Conservation (phyloP, 2,113 vertebrate species). For the Notarius quadriscutis region DNA sequence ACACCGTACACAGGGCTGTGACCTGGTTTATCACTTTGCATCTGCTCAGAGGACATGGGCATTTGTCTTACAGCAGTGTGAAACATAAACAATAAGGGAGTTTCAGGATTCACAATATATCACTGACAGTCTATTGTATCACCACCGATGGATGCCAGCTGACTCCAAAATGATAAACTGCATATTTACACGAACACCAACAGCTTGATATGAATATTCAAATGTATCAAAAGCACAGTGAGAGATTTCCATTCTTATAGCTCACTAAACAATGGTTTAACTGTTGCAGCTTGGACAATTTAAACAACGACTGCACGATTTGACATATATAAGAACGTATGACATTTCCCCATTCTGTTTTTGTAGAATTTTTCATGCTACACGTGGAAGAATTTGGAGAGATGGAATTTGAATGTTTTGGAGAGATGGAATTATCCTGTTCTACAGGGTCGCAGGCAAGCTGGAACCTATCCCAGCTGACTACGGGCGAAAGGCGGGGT, state of each 20-base stretch:
- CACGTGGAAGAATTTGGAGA: background rate
- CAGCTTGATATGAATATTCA: slow-evolving; percentile 51
- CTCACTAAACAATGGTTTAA: slow-evolving; percentile 28
- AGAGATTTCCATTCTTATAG: slow-evolving; percentile 10
- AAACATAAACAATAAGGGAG: slow-evolving; percentile 35
- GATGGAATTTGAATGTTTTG: background rate
- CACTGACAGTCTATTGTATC: slow-evolving; percentile 25
- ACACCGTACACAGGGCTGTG: background rate
- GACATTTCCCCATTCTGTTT: background rate
- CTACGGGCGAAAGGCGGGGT: no score
- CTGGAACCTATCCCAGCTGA: no score
- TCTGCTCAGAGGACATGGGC: slow-evolving; percentile 18
- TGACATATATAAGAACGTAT: background rate
- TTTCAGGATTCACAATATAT: slow-evolving; percentile 36
- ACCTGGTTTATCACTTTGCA: slow-evolving; percentile 17
- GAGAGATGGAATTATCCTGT: no score
- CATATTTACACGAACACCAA: slow-evolving; percentile 23
- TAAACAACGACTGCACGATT: background rate
- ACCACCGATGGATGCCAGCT: slow-evolving; percentile 36
- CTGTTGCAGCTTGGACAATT: background rate
- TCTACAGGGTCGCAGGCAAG: no score
- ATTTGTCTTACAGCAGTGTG: slow-evolving; percentile 28
- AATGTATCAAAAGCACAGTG: background rate
- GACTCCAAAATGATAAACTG: slow-evolving; percentile 32
- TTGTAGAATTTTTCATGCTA: background rate